These are phyloP conservation scores for Ibidorhyncha struthersii DNA, from an alignment of 2,113 vertebrate species.

Conservation along the genomic window DNA sequence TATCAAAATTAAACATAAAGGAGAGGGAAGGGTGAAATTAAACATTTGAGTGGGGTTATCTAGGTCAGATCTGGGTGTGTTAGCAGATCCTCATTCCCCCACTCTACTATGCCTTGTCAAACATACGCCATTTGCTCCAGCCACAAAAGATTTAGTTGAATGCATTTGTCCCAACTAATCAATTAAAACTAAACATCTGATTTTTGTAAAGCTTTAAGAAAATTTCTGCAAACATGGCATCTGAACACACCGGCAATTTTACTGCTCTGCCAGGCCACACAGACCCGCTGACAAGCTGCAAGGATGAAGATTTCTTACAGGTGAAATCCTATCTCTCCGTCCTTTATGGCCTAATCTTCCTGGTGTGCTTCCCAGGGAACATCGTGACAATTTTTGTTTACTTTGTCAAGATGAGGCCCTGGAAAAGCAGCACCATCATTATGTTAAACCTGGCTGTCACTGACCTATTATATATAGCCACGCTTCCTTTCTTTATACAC, in stretches of 20 bases:
- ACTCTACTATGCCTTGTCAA: background rate
- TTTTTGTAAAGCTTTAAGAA: slow-evolving; percentile 34
- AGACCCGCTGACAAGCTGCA: background rate
- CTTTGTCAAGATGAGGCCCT: slow-evolving; percentile 71
- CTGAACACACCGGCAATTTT: background rate
- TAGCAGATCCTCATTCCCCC: background rate
- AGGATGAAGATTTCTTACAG: background rate
- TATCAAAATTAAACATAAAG: background rate
- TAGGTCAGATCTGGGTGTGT: background rate
- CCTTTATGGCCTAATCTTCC: slow-evolving; percentile 52
- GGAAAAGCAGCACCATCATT: slow-evolving; percentile 87
- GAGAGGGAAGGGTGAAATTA: background rate
- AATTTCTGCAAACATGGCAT: slow-evolving; percentile 6
- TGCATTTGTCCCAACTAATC: background rate
- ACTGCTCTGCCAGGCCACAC: background rate
- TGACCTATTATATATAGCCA: slow-evolving; percentile 84
- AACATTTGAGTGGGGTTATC: background rate
- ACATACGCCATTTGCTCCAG: background rate
- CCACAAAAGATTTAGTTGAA: background rate
- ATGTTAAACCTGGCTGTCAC: slow-evolving; percentile 88
- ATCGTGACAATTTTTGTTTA: slow-evolving; percentile 60
- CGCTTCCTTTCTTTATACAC: slow-evolving; percentile 86
- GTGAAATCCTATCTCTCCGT: background rate
- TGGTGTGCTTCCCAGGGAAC: slow-evolving; percentile 69
- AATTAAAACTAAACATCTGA: background rate